Evolutionary conservation across 2,888 invertebrate genomes (phyloP).

Genomic region (Ophion costatus): DNA sequence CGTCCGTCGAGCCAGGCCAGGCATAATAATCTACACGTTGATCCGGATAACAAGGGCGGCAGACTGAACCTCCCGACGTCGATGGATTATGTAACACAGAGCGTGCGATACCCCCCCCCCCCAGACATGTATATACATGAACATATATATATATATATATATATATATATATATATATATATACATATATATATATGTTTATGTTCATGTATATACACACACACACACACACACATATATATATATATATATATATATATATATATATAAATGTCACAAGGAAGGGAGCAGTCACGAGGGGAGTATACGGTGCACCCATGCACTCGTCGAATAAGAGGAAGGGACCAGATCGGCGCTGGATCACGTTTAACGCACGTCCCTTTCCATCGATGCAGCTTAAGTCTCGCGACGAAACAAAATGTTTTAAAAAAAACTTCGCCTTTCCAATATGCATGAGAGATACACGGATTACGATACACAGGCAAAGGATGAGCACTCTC

Average conservation of each 20-base stretch:
- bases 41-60: constrained; percentile 66
- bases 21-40: constrained; percentile 66
- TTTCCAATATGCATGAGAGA: constrained; percentile 43
- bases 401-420: constrained; percentile 6
- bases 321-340: constrained; percentile 15
- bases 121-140: constrained; percentile 3
- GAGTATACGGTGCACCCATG: constrained; percentile 14
- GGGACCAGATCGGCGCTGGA: constrained; percentile 44
- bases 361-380: constrained; percentile 43
- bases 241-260: constrained; percentile 5
- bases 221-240: too few relatives aligned
- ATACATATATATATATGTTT: not conserved
- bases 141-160: not conserved
- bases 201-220: too few relatives aligned
- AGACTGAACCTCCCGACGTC: constrained; percentile 61
- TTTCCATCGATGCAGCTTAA: constrained; percentile 44
- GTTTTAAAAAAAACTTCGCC: constrained; percentile 40
- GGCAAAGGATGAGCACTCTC: constrained; percentile 42
- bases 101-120: constrained; percentile 13
- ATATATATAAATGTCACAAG: not conserved
- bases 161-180: not conserved
- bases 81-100: constrained; percentile 62
- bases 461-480: constrained; percentile 30
- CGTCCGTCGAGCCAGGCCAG: constrained; percentile 44
- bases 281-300: not conserved